These are phyloP conservation scores for Oncorhynchus gorbuscha DNA, from an alignment of 2,113 vertebrate species.

Conservation along the genomic window DNA sequence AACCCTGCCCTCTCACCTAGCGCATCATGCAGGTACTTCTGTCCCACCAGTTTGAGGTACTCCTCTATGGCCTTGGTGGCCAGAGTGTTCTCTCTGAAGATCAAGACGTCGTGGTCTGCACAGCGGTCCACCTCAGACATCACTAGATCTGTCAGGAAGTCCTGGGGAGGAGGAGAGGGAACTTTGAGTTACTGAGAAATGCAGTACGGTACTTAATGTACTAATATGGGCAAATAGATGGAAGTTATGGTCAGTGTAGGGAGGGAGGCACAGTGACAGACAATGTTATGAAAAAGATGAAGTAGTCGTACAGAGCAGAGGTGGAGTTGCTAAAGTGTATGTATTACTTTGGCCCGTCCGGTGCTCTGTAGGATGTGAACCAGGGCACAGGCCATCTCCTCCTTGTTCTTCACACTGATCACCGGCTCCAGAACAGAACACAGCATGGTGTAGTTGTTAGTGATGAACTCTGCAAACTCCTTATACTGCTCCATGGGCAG, in stretches of 20 bases:
- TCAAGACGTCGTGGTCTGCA: constrained; percentile 91
- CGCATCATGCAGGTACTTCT: constrained; percentile 93
- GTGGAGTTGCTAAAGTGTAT: background rate
- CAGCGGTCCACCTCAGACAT: constrained; percentile 97
- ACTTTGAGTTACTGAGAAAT: no score
- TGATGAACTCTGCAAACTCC: constrained; percentile 96
- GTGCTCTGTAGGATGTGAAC: constrained; percentile 98
- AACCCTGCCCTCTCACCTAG: constrained; percentile 78
- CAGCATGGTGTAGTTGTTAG: constrained; percentile 88
- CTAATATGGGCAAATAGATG: no score
- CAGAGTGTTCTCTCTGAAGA: constrained; percentile 97
- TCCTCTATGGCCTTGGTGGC: constrained; percentile 97
- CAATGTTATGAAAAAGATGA: no score
- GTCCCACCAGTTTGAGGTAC: constrained; percentile 94
- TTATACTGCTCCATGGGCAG: constrained; percentile 99
- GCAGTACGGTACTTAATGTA: no score
- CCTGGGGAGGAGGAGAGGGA: constrained; percentile 67
- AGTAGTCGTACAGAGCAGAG: background rate
- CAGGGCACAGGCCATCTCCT: constrained; percentile 93
- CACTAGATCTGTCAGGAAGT: constrained; percentile 94
- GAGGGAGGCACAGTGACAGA: no score
- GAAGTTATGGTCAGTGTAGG: no score
- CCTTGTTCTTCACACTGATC: constrained; percentile 94
- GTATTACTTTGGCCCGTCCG: constrained; percentile 87
- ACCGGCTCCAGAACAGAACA: constrained; percentile 95